These are phyloP conservation scores for Melanchra persicariae DNA, from an alignment of 2,888 invertebrate genomes.

Conservation along the genomic window DNA sequence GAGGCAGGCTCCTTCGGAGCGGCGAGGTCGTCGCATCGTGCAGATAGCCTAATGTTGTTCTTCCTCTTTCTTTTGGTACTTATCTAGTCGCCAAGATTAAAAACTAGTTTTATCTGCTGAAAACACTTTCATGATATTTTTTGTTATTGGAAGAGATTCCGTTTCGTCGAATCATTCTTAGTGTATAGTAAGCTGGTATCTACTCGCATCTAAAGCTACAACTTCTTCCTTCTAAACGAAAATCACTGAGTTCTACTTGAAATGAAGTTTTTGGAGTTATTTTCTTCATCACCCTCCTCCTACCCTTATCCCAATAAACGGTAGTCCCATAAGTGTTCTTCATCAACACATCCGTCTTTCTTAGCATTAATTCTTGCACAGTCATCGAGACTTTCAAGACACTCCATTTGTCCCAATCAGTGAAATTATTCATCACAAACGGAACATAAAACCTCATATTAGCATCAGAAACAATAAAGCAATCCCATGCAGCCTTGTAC, in stretches of 20 bases:
- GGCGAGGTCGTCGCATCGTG: slow-evolving; percentile 35
- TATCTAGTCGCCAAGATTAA: slow-evolving; percentile 6
- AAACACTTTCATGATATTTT: not conserved
- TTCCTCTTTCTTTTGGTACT: slow-evolving; percentile 6
- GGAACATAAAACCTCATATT: not conserved
- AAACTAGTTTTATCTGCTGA: not conserved
- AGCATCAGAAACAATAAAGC: not conserved
- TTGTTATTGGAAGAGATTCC: not conserved
- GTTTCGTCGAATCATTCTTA: not conserved
- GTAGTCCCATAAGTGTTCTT: too few relatives aligned
- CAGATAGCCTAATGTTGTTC: slow-evolving; percentile 24
- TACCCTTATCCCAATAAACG: not conserved
- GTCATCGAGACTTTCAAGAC: not conserved
- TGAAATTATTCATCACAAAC: not conserved
- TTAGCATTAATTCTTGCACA: not conserved
- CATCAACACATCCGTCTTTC: not conserved
- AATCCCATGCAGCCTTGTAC: not conserved
- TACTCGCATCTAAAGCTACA: not conserved
- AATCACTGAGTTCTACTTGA: not conserved
- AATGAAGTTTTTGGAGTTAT: not conserved
- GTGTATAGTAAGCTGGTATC: not conserved
- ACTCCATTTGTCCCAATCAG: not conserved
- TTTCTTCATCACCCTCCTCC: not conserved
- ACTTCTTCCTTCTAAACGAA: not conserved
- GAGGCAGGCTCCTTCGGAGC: slow-evolving; percentile 35